phyloP scores from a whole-genome alignment of 2,888 invertebrate species.

The Exocentrus adspersus region DNA sequence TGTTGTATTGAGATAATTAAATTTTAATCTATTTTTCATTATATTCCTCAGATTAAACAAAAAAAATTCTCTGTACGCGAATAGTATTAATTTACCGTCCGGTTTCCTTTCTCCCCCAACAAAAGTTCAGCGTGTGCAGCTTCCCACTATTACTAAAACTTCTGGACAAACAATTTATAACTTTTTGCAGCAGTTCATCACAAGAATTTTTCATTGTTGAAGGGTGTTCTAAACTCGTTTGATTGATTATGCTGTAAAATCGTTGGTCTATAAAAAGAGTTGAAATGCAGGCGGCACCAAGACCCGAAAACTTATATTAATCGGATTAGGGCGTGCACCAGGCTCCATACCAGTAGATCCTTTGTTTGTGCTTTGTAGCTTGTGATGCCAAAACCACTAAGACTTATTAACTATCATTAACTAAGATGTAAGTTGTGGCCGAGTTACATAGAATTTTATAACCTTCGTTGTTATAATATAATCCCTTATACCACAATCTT shows the following conservation, averaged over 20 bases:
- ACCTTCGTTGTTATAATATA: background rate
- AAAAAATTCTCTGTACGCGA: too few relatives aligned
- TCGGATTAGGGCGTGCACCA: constrained; percentile 1
- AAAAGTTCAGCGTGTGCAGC: too few relatives aligned
- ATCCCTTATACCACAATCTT: too few relatives aligned
- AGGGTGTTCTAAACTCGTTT: background rate
- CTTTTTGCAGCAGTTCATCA: background rate
- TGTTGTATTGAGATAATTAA: too few relatives aligned
- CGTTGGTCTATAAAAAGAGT: background rate
- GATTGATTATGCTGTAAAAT: background rate
- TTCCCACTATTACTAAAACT: background rate
- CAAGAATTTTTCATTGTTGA: background rate
- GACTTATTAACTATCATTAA: background rate
- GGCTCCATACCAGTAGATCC: background rate
- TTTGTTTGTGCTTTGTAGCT: background rate
- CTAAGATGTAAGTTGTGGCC: too few relatives aligned
- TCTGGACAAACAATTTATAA: background rate
- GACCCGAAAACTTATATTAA: background rate
- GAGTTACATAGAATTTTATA: too few relatives aligned
- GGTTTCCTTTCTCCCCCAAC: too few relatives aligned
- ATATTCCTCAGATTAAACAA: too few relatives aligned
- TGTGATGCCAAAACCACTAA: background rate
- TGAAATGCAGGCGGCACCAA: background rate
- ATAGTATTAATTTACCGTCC: too few relatives aligned
- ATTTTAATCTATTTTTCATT: too few relatives aligned